Base-by-base conservation (phyloP, 2,888 invertebrate genomes). In the Mythimna ferrago region DNA sequence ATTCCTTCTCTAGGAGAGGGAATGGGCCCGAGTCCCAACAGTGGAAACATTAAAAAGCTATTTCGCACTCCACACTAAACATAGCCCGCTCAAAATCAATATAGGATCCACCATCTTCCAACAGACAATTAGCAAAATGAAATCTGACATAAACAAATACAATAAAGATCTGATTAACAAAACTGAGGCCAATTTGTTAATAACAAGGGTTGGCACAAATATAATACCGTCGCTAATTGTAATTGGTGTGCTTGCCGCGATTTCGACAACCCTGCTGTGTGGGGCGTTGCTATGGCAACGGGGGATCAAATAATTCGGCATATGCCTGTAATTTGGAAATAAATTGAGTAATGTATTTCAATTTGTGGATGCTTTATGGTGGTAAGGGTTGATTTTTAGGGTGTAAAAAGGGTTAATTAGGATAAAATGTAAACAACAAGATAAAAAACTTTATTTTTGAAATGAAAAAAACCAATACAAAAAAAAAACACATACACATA, bases 141-240 rank as follows among this genome's bases (percentile, higher is more conserved):
- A 82, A 82, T 72, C 78, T 11, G 44, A 66, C 19, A 77, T 62
- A 82, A 78, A 73, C 78, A 78, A 76, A 79, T 54, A 83, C 86
- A 85, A 83, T 79, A 58, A 72, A 73, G 58, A 73, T 60, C 66
- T 83, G 80, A 85, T 84, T 84, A 86, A 82, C 63, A 66, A 70
- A 81, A 76, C 67, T 64, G 58, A 56, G 71, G 78, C 74, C 86
- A 80, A 86, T 81, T 86, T 75, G 74, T 80, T 80, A 84, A 85
- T 83, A 85, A 86, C 80, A 85, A 85, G 86, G 84, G 84, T 51
- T 84, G 73, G 16, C 61, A 48, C 72, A 72, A 81, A 83, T 85
- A 85, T 84, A 85, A 85, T 86, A 80, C 73, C 63, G 66, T 53
- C 58, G 76, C 80, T 83, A 85, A 85, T 85, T 85, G 86, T 86